phyloP scores from a whole-genome alignment of 2,113 vertebrate genomes.

The Petrocephalus microphthalmus region DNA sequence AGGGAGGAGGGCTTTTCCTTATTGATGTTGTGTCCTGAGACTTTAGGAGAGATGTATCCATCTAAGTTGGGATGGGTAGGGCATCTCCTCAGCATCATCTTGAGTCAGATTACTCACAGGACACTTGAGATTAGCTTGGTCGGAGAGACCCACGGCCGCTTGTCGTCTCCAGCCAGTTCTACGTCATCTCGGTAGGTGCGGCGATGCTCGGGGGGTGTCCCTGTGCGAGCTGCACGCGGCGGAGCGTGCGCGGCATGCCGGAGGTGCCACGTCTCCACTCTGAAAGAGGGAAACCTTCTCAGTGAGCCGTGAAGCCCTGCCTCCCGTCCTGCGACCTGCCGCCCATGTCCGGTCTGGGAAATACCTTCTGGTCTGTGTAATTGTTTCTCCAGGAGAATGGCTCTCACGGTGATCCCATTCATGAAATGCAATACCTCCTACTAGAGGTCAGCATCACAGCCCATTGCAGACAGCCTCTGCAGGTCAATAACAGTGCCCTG shows the following conservation, averaged over 20 bases:
- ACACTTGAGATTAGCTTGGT: background rate
- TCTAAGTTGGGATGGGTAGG: background rate
- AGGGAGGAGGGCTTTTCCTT: background rate
- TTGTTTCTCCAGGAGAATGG: background rate
- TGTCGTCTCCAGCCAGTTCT: background rate
- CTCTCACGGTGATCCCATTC: background rate
- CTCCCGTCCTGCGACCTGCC: background rate
- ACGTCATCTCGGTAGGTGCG: too few species aligned
- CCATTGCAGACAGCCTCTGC: background rate
- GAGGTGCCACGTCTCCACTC: background rate
- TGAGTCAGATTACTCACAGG: background rate
- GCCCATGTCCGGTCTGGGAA: background rate
- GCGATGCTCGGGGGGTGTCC: background rate
- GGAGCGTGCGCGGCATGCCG: background rate
- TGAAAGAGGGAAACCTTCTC: background rate
- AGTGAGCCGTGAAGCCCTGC: background rate
- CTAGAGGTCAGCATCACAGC: background rate
- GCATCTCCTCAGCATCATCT: background rate
- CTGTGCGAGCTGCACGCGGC: background rate
- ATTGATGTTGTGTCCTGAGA: background rate
- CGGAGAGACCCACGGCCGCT: background rate
- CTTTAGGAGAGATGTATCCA: background rate
- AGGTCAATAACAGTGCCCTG: background rate
- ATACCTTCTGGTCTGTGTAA: background rate
- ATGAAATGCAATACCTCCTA: background rate